Evolutionary conservation across 2,888 invertebrate genomes (phyloP), one percentile per base, ranked within the genome.

Genomic region (Pogonocherus hispidulus): DNA sequence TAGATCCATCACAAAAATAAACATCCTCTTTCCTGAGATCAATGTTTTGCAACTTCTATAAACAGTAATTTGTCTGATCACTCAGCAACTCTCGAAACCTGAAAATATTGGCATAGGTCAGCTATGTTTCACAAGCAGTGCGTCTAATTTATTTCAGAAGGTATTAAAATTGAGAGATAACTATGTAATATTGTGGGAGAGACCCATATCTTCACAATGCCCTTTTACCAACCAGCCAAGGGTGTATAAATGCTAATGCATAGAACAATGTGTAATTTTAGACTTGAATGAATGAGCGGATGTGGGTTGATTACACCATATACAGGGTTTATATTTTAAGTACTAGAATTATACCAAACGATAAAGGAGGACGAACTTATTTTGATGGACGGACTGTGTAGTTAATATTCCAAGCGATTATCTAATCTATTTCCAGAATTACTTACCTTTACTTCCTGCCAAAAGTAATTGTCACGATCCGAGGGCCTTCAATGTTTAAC

Each of bases 71-170:
- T 14, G 41, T 16, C n/a, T 14, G 5, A 5, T 3, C 41, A n/a
- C 6, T n/a, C 41, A 9, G 1, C 14, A 41, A 16, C n/a, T n/a
- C 41, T n/a, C 4, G 11, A n/a, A n/a, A 2, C 41, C 5, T 5
- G 41, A 41, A 41, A 41, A 14, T 41, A 41, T 41, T 41, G 41
- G 11, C 41, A 41, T 41, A 41, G 41, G 41, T 41, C 41, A 41
- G n/a, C 41, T 41, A 41, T n/a, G 41, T 41, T 41, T 41, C 11
- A 1, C 41, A n/a, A 16, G 41, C 2, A 14, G 14, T 14, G 41
- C 1, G 41, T 16, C 14, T 5, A 41, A 14, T 3, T 14, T 32
- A 32, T 9, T 32, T 32, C 11, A 11, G 9, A 8, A 23, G 23
- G 11, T 8, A 32, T 32, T 32, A 32, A 11, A 11, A 11, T 9